These are phyloP conservation scores for Neosilurus mollespiculum DNA, from an alignment of 2,797 vertebrate genomes.

Conservation along the genomic window DNA sequence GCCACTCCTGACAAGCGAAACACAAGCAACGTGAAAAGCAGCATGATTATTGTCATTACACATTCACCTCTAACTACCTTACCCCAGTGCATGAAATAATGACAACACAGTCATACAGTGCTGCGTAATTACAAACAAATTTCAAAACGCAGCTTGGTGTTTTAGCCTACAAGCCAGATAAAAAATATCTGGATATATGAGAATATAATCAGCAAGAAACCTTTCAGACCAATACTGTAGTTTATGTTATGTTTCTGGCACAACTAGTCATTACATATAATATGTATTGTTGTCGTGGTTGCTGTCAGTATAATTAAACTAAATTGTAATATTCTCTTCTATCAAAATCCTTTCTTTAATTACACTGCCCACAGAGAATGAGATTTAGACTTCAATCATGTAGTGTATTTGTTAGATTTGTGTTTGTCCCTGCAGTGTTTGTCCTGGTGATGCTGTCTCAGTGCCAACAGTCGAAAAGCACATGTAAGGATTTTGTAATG, in stretches of 20 bases:
- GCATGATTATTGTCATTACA: constrained; percentile 21
- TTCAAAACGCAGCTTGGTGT: constrained; percentile 20
- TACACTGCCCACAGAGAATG: not conserved
- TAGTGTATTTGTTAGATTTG: not conserved
- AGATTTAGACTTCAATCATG: not conserved
- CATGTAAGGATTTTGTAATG: not conserved
- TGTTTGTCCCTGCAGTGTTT: not conserved
- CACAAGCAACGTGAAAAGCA: constrained; percentile 21
- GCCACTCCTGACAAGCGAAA: constrained; percentile 86
- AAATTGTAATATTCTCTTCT: not conserved
- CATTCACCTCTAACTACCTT: constrained; percentile 10
- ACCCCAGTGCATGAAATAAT: constrained; percentile 9
- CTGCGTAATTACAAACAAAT: constrained; percentile 9
- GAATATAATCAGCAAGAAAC: not conserved
- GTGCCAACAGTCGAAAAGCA: not conserved
- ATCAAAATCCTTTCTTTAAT: not conserved
- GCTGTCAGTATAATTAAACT: not conserved
- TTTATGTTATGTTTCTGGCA: not conserved
- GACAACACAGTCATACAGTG: constrained; percentile 2
- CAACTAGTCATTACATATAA: too few relatives aligned
- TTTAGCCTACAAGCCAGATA: not conserved
- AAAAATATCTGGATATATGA: not conserved
- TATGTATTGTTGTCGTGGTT: not conserved
- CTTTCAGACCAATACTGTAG: not conserved
- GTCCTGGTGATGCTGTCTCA: not conserved